These are phyloP conservation scores for Thermophis baileyi DNA, from an alignment of 2,113 vertebrate species.

Conservation along the genomic window DNA sequence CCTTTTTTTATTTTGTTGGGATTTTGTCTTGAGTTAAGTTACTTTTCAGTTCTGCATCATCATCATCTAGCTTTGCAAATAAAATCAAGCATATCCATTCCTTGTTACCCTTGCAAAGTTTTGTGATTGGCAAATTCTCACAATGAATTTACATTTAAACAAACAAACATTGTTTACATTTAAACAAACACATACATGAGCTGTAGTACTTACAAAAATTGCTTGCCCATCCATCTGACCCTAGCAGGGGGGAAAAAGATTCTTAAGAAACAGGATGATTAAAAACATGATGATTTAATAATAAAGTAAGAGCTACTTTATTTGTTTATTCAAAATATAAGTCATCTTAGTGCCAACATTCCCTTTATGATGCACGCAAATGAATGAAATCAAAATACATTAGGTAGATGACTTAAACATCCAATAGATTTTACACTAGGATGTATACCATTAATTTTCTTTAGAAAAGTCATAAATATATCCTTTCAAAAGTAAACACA, in stretches of 20 bases:
- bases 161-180: neutral
- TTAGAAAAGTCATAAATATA: neutral
- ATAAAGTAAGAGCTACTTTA: neutral
- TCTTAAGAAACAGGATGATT: constrained; percentile 32
- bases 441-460: neutral
- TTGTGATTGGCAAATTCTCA: neutral
- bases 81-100: neutral
- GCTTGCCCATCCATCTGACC: constrained; percentile 78
- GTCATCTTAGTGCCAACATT: neutral
- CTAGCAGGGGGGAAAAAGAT: constrained; percentile 58
- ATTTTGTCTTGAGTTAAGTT: neutral
- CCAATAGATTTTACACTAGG: neutral
- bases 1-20: neutral
- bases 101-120: neutral
- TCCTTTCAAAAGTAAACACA: neutral
- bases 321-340: neutral
- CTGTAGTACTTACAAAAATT: constrained; percentile 81
- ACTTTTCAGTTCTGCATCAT: neutral
- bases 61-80: neutral
- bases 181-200: neutral
- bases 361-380: neutral
- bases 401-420: neutral
- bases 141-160: neutral
- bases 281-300: neutral
- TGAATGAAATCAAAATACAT: neutral